Conservation (phyloP, 30 jellyfish, hydroid and myxozoan species). For the Aurelia sp. region DNA sequence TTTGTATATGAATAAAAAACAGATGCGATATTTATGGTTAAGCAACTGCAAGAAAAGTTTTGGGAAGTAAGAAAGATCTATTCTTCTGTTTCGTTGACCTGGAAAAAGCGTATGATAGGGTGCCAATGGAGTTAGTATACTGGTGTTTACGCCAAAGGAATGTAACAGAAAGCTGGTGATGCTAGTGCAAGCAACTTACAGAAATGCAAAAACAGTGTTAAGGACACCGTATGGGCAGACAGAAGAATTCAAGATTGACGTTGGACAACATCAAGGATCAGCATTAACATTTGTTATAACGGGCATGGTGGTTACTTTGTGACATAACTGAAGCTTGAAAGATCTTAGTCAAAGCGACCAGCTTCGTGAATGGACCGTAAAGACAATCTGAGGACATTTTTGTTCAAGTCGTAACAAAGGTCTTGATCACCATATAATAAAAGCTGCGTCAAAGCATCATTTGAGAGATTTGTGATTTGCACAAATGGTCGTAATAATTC, state of each 20-base stretch:
- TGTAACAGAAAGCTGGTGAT: conserved; percentile 17
- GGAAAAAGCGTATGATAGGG: conserved; percentile 50
- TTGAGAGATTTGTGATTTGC: too few relatives aligned
- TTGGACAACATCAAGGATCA: conserved; percentile 48
- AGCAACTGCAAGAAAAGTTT: neutral
- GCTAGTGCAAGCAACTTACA: conserved; percentile 25
- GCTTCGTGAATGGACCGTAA: too few relatives aligned
- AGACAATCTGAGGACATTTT: too few relatives aligned
- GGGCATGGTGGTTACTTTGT: too few relatives aligned
- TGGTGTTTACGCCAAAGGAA: conserved; percentile 1
- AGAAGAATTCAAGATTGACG: conserved; percentile 1
- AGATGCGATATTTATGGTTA: neutral
- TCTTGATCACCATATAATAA: too few relatives aligned
- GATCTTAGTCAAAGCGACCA: too few relatives aligned
- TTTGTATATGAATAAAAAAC: neutral
- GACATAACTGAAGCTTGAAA: too few relatives aligned
- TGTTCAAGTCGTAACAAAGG: too few relatives aligned
- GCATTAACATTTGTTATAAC: too few relatives aligned
- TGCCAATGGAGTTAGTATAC: conserved; percentile 23
- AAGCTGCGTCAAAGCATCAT: too few relatives aligned
- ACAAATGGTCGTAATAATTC: too few relatives aligned
- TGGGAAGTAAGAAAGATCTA: neutral
- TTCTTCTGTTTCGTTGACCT: neutral
- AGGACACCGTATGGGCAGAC: conserved; percentile 18
- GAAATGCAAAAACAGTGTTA: conserved; percentile 18